phyloP scores from a whole-genome alignment of 1,140 invertebrate genomes.

The Zaprionus taronus region DNA sequence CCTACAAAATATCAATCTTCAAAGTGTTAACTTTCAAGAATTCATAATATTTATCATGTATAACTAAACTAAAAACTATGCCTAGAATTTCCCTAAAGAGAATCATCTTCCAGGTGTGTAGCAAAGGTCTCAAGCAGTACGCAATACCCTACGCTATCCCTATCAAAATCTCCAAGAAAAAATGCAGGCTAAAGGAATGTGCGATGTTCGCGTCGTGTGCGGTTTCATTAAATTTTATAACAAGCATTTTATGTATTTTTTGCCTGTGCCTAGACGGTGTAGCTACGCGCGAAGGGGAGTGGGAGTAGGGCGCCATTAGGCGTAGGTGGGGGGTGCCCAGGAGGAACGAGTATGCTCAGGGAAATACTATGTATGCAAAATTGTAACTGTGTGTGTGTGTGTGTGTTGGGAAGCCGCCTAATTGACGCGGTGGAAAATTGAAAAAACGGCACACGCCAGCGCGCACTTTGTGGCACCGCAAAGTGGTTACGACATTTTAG shows the following conservation, averaged over 20 bases:
- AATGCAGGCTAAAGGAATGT: slow-evolving; percentile 44
- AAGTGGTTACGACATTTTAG: slow-evolving; percentile 28
- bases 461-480: slow-evolving; percentile 35
- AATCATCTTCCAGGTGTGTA: not conserved
- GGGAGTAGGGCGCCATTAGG: not conserved
- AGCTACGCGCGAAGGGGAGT: not conserved
- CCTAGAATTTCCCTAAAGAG: not conserved
- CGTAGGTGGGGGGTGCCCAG: not conserved
- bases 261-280: slow-evolving; percentile 48
- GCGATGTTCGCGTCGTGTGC: slow-evolving; percentile 57
- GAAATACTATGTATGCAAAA: slow-evolving; percentile 23
- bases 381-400: slow-evolving; percentile 6
- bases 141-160: not conserved
- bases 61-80: too few species aligned
- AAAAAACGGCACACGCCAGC: slow-evolving; percentile 48
- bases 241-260: slow-evolving; percentile 70
- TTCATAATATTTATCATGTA: too few species aligned
- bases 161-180: slow-evolving; percentile 24
- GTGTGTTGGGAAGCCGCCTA: slow-evolving; percentile 54
- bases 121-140: not conserved
- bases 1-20: too few species aligned
- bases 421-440: slow-evolving; percentile 70
- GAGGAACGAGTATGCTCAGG: slow-evolving; percentile 41
- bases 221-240: slow-evolving; percentile 80
- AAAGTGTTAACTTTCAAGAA: too few species aligned